Base-by-base conservation (phyloP, 2,113 vertebrate genomes). In the Cercocebus atys region DNA sequence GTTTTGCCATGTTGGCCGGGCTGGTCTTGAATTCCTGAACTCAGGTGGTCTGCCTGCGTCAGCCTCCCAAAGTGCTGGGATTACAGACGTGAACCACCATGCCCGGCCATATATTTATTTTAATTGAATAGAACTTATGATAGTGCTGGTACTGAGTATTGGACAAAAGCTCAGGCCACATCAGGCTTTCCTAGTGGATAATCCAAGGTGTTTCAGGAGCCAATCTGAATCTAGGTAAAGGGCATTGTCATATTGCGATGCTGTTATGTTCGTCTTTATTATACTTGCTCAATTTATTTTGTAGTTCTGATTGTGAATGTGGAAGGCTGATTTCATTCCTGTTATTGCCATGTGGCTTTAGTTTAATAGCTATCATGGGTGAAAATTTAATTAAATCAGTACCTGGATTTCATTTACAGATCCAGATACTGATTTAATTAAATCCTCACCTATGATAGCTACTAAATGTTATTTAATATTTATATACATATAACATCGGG, bases 301-400 rank as follows among this genome's bases (percentile, higher is more conserved):
- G 38, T 59, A 50, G 22, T 81, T 96, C 17, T 38, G 61, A 47
- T 25, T 86, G 35, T 81, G 84, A 59, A 52, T 27, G 20, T 94
- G 47, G 66, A 95, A 89, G 50, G 25, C 32, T 35, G 52, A 35
- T 72, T 95, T 82, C 18, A 68, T 96, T 92, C 57, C 94, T 70
- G 7, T 64, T 88, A 47, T 80, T 72, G 45, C 50, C 64, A 55
- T 57, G 22, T 64, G 66, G 32, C 32, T 89, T 86, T 72, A 88
- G 45, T 80, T 88, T 80, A 85, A 75, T 45, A 68, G 68, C 35
- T 87, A 52, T 18, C 57, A 59, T 61, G 52, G 75, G 43, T 64
- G 38, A 82, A 30, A 55, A 57, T 40, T 86, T 75, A 61, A 66
- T 80, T 64, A 55, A 93, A 45, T 95, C 47, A 35, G 4, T 66